phyloP scores from a whole-genome alignment of 2,888 invertebrate species.

The Ennomos quercinarius region DNA sequence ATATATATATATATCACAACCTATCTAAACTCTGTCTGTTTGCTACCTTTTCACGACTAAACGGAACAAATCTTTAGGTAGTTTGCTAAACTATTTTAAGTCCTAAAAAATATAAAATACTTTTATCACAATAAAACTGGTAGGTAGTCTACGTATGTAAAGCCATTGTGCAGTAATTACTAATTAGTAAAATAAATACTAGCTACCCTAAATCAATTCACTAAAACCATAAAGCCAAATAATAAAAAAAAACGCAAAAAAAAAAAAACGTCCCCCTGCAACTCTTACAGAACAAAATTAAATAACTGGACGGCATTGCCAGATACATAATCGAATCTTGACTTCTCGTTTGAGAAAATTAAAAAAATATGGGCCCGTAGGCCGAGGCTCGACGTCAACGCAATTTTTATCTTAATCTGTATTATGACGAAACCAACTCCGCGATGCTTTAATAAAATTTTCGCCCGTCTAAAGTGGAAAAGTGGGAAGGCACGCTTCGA shows the following conservation, averaged over 20 bases:
- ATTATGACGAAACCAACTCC: conserved; percentile 70
- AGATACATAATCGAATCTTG: conserved; percentile 73
- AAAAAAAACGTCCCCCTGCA: conserved; percentile 53
- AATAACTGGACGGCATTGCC: conserved; percentile 61
- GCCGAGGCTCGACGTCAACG: conserved; percentile 71
- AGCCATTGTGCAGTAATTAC: no score
- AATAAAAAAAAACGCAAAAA: no score
- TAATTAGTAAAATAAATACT: no score
- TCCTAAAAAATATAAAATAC: no score
- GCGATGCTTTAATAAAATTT: conserved; percentile 65
- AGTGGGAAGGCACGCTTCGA: conserved; percentile 42
- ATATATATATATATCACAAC: no score
- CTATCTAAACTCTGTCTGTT: no score
- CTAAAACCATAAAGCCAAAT: conserved; percentile 45
- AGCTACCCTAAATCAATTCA: conserved; percentile 6
- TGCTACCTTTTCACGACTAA: no score
- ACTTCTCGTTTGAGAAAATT: conserved; percentile 80
- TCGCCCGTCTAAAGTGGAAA: conserved; percentile 51
- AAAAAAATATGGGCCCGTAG: conserved; percentile 75
- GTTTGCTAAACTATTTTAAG: no score
- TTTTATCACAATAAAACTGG: no score
- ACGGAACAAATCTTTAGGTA: no score
- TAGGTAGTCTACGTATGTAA: no score
- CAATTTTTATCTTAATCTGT: conserved; percentile 82
- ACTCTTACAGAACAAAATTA: conserved; percentile 64